Percentiles rank a stretch among this genome's conserved stretches.
Conservation (phyloP, 2,888 invertebrate genomes). For the Sialis lutaria region DNA sequence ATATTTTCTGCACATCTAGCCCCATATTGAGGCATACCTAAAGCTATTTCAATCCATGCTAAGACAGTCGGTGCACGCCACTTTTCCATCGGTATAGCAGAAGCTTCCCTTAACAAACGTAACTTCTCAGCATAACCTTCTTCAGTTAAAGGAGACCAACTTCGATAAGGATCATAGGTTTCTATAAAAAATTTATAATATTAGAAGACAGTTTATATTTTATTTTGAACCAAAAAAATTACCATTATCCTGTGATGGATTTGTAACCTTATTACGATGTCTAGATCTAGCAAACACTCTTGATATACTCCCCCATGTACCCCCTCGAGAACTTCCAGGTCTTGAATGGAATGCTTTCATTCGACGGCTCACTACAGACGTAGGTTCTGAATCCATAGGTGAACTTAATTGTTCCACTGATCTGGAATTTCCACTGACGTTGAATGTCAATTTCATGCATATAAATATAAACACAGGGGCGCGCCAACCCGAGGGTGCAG, state of each 20-base stretch:
- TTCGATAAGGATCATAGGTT: conserved; percentile 31
- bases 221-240: neutral
- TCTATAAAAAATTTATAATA: neutral
- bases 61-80: conserved; percentile 89
- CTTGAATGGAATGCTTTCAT: conserved; percentile 20
- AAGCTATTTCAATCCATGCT: conserved; percentile 85
- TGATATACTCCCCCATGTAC: conserved; percentile 83
- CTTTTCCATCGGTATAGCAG: conserved; percentile 66
- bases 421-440: conserved; percentile 20
- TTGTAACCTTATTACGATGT: conserved; percentile 59
- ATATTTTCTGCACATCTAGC: conserved; percentile 82
- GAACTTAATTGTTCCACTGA: conserved; percentile 73
- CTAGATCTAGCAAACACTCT: conserved; percentile 75
- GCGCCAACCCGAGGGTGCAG: too few relatives aligned
- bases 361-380: conserved; percentile 29
- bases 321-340: conserved; percentile 43
- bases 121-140: conserved; percentile 65
- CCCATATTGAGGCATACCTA: conserved; percentile 90
- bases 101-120: conserved; percentile 60
- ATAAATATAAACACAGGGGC: too few relatives aligned
- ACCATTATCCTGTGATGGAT: conserved; percentile 47
- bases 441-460: too few relatives aligned
- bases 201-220: neutral
- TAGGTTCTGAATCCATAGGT: conserved; percentile 52
- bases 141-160: conserved; percentile 48